Evolutionary conservation across 2,888 invertebrate genomes (phyloP), one percentile per base, ranked within the genome.

Genomic region (Tortrix viridana): DNA sequence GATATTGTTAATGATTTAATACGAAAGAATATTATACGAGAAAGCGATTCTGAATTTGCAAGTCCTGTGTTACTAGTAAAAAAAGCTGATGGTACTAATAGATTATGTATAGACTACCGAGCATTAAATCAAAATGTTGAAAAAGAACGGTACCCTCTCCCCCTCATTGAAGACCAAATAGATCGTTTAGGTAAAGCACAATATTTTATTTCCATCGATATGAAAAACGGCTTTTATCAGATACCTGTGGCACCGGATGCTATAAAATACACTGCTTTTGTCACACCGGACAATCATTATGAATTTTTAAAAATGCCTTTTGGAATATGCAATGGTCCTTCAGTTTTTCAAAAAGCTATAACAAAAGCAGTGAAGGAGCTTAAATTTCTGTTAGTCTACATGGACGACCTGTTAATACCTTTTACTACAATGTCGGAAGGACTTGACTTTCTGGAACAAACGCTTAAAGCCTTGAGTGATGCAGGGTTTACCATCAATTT

Each of bases 401-500:
- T 41, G n/a, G 47, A 47, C 14, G 47, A 47, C 47, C 14, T 47
- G 14, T 14, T 47, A 2, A 47, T 47, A 19, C 14, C 47, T 4
- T 47, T 47, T 47, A 9, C 7, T 14, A 47, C 47, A 5, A 47
- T 47, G 12, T 3, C 19, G 14, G 20, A 47, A 5, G 47, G 47
- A 19, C 20, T 47, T 9, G 47, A 47, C 7, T 47, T 14, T 22
- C 19, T 47, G 14, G 47, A 47, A 1, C 47, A 22, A 14, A 47
- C 47, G 20, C 9, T 46, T 12, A 20, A 46, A 20, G 46, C 46
- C 3, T 14, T 46, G 7, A 46, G 14, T 14, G 20, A 46, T 9
- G 46, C 46, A 7, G 46, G 46, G 46, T 46, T 46, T 20, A 46
- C 22, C 7, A 46, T 46, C 2, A 46, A 46, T 46, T 20, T 46